Evolutionary conservation across 2,888 invertebrate genomes (phyloP), one percentile per base, ranked within the genome.

Genomic region (Sepioteuthis lessoniana): DNA sequence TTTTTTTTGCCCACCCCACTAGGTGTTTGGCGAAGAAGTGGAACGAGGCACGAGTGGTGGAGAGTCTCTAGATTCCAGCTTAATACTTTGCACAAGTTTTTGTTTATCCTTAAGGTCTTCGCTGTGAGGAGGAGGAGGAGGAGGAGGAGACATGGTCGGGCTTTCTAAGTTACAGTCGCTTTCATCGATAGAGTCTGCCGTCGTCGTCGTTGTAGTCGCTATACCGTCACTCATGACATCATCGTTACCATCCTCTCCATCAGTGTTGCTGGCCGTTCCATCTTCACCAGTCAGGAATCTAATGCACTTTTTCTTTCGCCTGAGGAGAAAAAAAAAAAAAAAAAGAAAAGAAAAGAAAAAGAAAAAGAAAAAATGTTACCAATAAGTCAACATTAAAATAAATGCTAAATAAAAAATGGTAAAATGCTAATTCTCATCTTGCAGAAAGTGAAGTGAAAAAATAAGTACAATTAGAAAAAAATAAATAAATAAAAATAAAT

Each of bases 291-390:
- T 96, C 94, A 96, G 95, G 95, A 97, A 97, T 95, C 97, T 96
- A 95, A 97, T 97, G 96, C 97, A 97, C 96, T 97, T 97, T 97
- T 97, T 97, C 97, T 97, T 97, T 95, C 97, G 96, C 95, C 97
- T 97, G 96, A 50, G 96, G 96, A 91, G 93, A 94, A 93, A 94
- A 35, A 94, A 76, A 46, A 25, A 94, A 16, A 28, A 25, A 37
- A 38, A 21, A 21, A 91, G 37, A 21, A 38, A 91, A 25, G 21
- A 37, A 8, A 91, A 91, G 0, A 5, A 90, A n/a, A 90, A 90
- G 2, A 90, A 90, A 31, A 90, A 90, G 5, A 90, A 90, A 35
- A 35, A 25, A 28, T 35, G 28, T 21, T 55, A 25, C 21, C 25
- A 55, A 55, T 50, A 1, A 19, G 16, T 50, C 21, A 19, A 19